Evolutionary conservation across 2,888 invertebrate species (phyloP).

Genomic region (Allolobophora icterica): DNA sequence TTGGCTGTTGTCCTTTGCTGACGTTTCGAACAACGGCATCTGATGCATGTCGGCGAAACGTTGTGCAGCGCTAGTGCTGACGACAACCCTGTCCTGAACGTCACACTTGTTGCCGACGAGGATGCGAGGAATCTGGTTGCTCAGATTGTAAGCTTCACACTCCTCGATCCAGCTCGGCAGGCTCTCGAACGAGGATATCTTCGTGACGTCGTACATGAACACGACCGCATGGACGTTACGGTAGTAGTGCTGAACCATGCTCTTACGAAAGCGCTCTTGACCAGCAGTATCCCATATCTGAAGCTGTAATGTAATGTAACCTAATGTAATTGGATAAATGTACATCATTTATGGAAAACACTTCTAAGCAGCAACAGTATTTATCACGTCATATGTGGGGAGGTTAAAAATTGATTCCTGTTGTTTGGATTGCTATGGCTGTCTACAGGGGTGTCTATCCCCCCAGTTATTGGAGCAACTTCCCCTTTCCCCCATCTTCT

Average conservation of each 20-base stretch:
- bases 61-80: slow-evolving; percentile 77
- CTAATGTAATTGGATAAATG: not conserved
- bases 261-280: slow-evolving; percentile 76
- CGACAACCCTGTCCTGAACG: slow-evolving; percentile 68
- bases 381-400: not conserved
- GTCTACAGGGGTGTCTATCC: too few relatives aligned
- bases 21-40: slow-evolving; percentile 84
- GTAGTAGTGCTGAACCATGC: slow-evolving; percentile 78
- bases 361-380: not conserved
- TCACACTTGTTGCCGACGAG: slow-evolving; percentile 79
- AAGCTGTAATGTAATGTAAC: slow-evolving; percentile 36
- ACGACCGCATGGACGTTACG: slow-evolving; percentile 84
- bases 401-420: not conserved
- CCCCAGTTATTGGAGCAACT: too few relatives aligned
- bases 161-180: slow-evolving; percentile 80
- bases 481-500: too few relatives aligned
- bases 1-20: slow-evolving; percentile 77
- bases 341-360: not conserved
- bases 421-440: not conserved
- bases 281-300: slow-evolving; percentile 75
- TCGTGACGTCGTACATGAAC: slow-evolving; percentile 82
- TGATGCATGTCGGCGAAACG: slow-evolving; percentile 67
- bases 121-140: slow-evolving; percentile 74
- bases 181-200: slow-evolving; percentile 72
- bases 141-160: slow-evolving; percentile 75